Evolutionary conservation across 2,113 vertebrate species (phyloP), one percentile per base, ranked within the genome.

Genomic region (Tyto alba): DNA sequence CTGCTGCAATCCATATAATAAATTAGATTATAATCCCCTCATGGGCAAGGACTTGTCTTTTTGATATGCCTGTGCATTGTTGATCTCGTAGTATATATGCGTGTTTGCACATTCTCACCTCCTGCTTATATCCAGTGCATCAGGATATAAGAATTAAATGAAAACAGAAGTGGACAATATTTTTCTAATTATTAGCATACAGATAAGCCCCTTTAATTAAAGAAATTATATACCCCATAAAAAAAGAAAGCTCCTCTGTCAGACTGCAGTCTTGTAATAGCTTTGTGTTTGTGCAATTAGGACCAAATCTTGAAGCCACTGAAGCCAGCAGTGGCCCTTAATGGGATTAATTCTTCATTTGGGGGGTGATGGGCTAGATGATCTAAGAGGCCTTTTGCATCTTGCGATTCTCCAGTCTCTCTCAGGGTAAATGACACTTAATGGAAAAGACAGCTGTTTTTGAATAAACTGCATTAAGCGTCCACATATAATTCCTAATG

Each of bases 321-420:
- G 4, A 96, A 90, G 82, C 55, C 68, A 85, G 59, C 2, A n/a
- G 89, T 95, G 91, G 59, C n/a, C 84, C 67, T 95, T 96, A 97
- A 96, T 96, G 84, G 89, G 75, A 96, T 96, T 97, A 96, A 92
- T 91, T 89, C 95, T 96, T 97, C 87, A 95, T 96, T 94, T 96
- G 87, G 50, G 72, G 91, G 74, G 94, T 82, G 94, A 95, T 85
- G 94, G 89, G 81, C 77, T 94, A 53, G 92, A 94, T 82, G 66
- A 95, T 96, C 96, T 95, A 88, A 96, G 84, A 89, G 84, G 84
- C 47, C 94, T 92, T 93, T 92, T 89, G 81, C 6, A 0, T 96
- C 87, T 89, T 82, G 47, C 0, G 0, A 41, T 79, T 82, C 87
- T 88, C 74, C n/a, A 15, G 3, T 73, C 91, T 93, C 83, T 95